Evolutionary conservation across 2,797 vertebrate genomes (phyloP), one percentile per base, ranked within the genome.

Genomic region (Mycteria americana): DNA sequence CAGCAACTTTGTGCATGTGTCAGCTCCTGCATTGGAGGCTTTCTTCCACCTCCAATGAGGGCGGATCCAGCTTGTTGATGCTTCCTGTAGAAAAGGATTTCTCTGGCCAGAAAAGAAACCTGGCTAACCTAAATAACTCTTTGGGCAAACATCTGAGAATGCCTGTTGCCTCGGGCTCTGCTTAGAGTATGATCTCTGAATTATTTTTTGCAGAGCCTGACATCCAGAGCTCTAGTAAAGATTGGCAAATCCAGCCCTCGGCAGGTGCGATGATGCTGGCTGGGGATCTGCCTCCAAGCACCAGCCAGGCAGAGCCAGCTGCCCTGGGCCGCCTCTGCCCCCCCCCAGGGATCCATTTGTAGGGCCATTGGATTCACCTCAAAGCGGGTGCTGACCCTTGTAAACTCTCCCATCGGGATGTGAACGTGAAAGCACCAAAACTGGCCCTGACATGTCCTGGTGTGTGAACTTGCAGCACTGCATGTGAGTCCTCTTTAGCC

Each of bases 381-480:
- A 1, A 35, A 81, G n/a, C 1, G 1, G 3, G 8, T 54, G 15
- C 30, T 65, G 27, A 15, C 18, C 35, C 23, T 73, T 18, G 7
- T 60, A 51, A 77, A 28, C 2, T 46, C 10, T 85, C 16, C 31
- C 6, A 1, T 18, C 18, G 23, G 35, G 22, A 39, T 65, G 41
- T 11, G 37, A 79, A 87, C 30, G 15, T 41, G 54, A 74, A 93
- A 92, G 33, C 43, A 65, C 15, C 9, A 15, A 73, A 24, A 7
- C 13, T 37, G 35, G 24, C 30, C 16, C 43, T 56, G 43, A 18
- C 0, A 0, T 24, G 11, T n/a, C 25, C 30, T 25, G 22, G 24
- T 48, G 22, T 17, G 13, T 45, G 33, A 70, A 16, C 18, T 59
- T 59, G 53, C 8, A 76, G 33, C 6, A 7, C 10, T 19, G 19